Percentiles rank a stretch among this genome's conserved stretches.
Conservation (phyloP, 2,113 vertebrate genomes). For the Marcusenius ussheri region DNA sequence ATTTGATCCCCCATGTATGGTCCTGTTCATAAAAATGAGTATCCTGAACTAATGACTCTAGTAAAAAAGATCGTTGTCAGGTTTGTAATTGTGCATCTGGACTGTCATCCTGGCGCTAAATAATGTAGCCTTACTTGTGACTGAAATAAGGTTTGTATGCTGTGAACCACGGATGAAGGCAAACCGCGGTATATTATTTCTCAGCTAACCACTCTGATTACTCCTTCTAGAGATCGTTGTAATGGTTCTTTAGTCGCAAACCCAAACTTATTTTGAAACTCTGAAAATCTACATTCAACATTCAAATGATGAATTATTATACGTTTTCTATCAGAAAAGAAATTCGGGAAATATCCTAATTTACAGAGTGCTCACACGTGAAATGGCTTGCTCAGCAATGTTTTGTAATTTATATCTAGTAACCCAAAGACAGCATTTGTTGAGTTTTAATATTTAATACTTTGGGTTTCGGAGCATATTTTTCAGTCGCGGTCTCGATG, state of each 20-base stretch:
- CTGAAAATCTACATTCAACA: background rate
- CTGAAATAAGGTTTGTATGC: background rate
- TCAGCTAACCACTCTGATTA: background rate
- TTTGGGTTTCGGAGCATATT: background rate
- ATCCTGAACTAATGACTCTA: background rate
- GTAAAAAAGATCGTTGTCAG: background rate
- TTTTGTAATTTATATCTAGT: background rate
- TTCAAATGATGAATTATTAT: background rate
- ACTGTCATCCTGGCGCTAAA: background rate
- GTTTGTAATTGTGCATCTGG: background rate
- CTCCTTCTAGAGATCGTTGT: background rate
- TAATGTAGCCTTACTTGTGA: background rate
- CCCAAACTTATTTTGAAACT: background rate
- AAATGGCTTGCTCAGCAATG: background rate
- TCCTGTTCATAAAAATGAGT: background rate
- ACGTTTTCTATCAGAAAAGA: background rate
- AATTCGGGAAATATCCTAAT: background rate
- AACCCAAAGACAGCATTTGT: background rate
- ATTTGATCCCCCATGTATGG: background rate
- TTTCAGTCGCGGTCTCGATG: background rate
- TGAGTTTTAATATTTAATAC: background rate
- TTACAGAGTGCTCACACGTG: background rate
- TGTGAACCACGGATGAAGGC: background rate
- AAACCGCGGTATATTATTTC: background rate
- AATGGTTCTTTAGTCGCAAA: background rate